Base-by-base conservation (phyloP, 2,888 invertebrate genomes). In the Conops quadrifasciatus region DNA sequence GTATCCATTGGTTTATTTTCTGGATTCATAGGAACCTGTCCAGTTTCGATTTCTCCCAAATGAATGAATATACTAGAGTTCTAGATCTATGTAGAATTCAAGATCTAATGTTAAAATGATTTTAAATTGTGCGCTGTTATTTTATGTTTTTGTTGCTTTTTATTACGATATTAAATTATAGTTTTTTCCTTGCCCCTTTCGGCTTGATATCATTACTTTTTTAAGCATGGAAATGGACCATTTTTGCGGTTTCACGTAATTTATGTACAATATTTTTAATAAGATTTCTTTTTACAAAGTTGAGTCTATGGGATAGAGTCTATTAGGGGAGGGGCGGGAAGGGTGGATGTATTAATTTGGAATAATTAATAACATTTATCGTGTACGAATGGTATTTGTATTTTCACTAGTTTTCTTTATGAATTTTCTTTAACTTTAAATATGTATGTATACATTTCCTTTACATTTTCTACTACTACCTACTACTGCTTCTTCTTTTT, bases 111-210 rank as follows among this genome's bases (percentile, higher is more conserved):
- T 26, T 59, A 13, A 26, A 64, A 66, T n/a, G 66, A 26, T 30
- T 53, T 36, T 66, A 43, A 66, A 66, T 66, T 66, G 66, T 66
- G 66, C 66, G 66, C 66, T 53, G 36, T 56, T 51, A 26, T 65
- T 51, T 13, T 5, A 5, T n/a, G n/a, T 43, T 45, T 11, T 43
- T 45, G 13, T 21, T 62, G 3, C 30, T 62, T 43, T 21, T 43
- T 30, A 5, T 45, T 43, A 15, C 13, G 21, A 2, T 62, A 16
- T 62, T 62, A 21, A 21, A 21, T 43, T 62, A 15, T n/a, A 3
- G 13, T 24, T 26, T 9, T 16, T 16, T 28, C 24, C 24, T 28
- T n/a, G 60, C 1, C 21, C 15, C 21, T 19, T 43, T 21, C 36
- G n/a, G 30, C 4, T 43, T 13, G 21, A 19, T n/a, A 59, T 36